Percentiles rank a stretch among this genome's conserved stretches.
These are phyloP conservation scores for Sinella curviseta DNA, from an alignment of 1,140 invertebrate species.

Conservation along the genomic window DNA sequence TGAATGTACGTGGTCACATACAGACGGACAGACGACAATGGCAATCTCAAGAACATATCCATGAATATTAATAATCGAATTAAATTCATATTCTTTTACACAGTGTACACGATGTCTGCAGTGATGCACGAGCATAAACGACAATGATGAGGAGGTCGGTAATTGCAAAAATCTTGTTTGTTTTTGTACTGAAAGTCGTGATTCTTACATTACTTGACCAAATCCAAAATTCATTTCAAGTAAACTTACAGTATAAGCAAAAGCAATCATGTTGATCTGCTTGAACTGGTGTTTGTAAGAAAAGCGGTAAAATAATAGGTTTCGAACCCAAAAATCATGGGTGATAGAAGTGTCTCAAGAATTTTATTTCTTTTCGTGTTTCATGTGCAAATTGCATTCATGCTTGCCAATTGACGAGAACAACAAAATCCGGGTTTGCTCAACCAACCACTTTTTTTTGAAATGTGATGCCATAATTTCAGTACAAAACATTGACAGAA, in stretches of 20 bases:
- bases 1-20: no score
- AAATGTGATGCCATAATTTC: background rate
- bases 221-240: background rate
- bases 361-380: background rate
- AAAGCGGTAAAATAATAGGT: background rate
- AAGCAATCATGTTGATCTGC: no score
- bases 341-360: background rate
- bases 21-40: no score
- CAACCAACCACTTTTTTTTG: background rate
- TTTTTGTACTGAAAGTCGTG: background rate
- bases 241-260: no score
- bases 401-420: no score
- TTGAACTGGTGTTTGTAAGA: no score
- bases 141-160: background rate
- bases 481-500: background rate
- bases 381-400: no score
- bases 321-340: background rate
- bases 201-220: background rate
- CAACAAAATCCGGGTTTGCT: background rate
- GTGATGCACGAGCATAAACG: background rate
- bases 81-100: no score
- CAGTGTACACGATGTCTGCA: no score
- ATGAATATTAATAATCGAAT: no score
- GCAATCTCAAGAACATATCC: no score
- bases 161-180: constrained; percentile 7